Evolutionary conservation across 2,113 vertebrate genomes (phyloP), one percentile per base, ranked within the genome.

Genomic region (Colaptes auratus): DNA sequence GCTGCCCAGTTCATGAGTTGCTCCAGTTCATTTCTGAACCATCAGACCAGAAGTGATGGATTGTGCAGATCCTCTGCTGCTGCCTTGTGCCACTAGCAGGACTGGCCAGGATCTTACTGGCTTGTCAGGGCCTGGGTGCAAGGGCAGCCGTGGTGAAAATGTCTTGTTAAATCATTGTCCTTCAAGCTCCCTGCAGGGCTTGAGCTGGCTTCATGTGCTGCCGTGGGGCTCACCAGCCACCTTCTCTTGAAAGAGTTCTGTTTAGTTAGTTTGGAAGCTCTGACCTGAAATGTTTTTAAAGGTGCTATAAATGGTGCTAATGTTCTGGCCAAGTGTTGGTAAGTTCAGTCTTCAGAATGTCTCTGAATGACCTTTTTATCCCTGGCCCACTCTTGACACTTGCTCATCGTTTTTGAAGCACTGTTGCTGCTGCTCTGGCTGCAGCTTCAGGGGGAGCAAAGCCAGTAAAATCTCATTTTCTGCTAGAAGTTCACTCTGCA

Each of bases 181-280:
- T 53, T 31, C 9, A 1, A 50, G 18, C 15, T 63, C 36, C 15
- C 55, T 15, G 61, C 3, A 2, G 28, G 4, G 35, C 12, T 19
- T 15, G 59, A 52, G 64, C 31, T 2, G 3, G 3, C 21, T 42
- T 3, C 10, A 61, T 23, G 1, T 7, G 33, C 76, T 4, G 7
- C 4, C 6, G 0, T 2, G 2, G 78, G 35, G 63, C 63, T 71
- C 30, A 3, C 30, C 17, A 10, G 24, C 1, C 0, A 5, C 3
- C 56, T 52, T 10, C 60, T 39, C 13, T 2, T 7, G 17, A 3
- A n/a, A 4, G 23, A 1, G 4, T 0, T 44, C 1, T 2, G 5
- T 48, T 56, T 53, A 63, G 23, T 13, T 6, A 31, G 52, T 8
- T 11, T 36, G 71, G 69, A 58, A 53, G 25, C 28, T 1, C 33